Evolutionary conservation across 2,797 vertebrate genomes (phyloP), one percentile per base, ranked within the genome.

Genomic region (Trachurus trachurus): DNA sequence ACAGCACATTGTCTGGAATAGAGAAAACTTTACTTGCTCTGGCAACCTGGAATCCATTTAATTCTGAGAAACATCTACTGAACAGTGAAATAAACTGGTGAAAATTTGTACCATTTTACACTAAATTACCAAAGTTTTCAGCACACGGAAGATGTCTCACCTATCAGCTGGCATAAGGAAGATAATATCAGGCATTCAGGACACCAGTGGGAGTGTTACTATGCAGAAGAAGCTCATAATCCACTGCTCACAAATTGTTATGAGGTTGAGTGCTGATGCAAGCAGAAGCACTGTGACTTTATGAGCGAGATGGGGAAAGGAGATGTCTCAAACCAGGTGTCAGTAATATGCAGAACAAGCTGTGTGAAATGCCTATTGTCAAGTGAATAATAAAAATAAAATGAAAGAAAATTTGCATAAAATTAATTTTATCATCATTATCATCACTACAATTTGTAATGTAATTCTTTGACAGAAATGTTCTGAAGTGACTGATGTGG

Each of bases 221-320:
- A 78, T 80, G 78, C 21, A 42, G 86, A 85, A 83, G 84, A 88
- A 92, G 87, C 90, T 90, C 85, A 89, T 94, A 94, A 93, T 93
- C 91, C 91, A 93, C 92, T 90, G 88, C 87, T 91, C 82, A 90
- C 90, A 91, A 92, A 92, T 79, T 94, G 88, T 94, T 93, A 92
- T 87, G 87, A 89, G 91, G 82, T 80, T 71, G 82, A 85, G 84
- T 89, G 90, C 89, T 91, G 92, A 92, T 85, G 85, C 87, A 87
- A 86, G 90, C 87, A 91, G 84, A 81, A 82, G 84, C 62, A 67
- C 64, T 50, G 71, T 21, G 84, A 63, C 78, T 93, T 93, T 91
- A 92, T 84, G 88, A 91, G 86, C 26, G 61, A 73, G 53, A 66
- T 52, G 72, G 72, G 74, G 22, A 17, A 80, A 34, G 59, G 76